phyloP scores from a whole-genome alignment of 2,113 vertebrate species.

The Hystrix brachyura region DNA sequence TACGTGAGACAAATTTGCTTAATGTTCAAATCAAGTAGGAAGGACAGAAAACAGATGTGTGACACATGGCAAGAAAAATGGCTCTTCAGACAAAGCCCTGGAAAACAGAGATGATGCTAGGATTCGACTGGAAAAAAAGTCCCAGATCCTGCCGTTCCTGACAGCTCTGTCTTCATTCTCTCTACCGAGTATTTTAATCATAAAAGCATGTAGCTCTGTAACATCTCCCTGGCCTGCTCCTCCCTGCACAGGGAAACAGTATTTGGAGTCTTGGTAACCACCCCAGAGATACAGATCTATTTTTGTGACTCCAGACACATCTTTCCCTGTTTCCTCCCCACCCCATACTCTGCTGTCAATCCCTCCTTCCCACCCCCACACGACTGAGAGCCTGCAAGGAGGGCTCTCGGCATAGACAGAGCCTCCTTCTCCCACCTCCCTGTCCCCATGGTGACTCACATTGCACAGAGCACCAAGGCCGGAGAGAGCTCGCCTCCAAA shows the following conservation, averaged over 20 bases:
- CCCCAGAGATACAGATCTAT: slow-evolving; percentile 50
- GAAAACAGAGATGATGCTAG: neutral
- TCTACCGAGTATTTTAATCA: slow-evolving; percentile 47
- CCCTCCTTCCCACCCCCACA: neutral
- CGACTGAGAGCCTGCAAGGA: neutral
- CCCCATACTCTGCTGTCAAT: neutral
- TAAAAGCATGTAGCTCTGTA: slow-evolving; percentile 5
- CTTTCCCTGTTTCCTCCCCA: neutral
- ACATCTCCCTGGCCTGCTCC: neutral
- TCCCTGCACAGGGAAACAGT: slow-evolving; percentile 24
- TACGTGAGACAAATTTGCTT: slow-evolving; percentile 36
- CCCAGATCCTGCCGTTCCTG: neutral
- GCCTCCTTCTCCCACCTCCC: neutral
- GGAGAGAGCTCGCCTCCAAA: neutral
- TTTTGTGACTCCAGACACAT: slow-evolving; percentile 47
- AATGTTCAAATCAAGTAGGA: slow-evolving; percentile 41
- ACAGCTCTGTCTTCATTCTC: slow-evolving; percentile 20
- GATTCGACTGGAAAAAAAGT: neutral
- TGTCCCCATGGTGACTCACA: neutral
- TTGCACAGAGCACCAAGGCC: neutral
- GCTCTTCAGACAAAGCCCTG: slow-evolving; percentile 37
- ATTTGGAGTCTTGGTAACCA: slow-evolving; percentile 56
- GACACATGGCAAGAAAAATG: neutral
- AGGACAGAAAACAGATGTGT: slow-evolving; percentile 64
- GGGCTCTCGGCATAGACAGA: slow-evolving; percentile 27